phyloP scores from a whole-genome alignment of 2,797 vertebrate species.

The Peromyscus melanophrys region DNA sequence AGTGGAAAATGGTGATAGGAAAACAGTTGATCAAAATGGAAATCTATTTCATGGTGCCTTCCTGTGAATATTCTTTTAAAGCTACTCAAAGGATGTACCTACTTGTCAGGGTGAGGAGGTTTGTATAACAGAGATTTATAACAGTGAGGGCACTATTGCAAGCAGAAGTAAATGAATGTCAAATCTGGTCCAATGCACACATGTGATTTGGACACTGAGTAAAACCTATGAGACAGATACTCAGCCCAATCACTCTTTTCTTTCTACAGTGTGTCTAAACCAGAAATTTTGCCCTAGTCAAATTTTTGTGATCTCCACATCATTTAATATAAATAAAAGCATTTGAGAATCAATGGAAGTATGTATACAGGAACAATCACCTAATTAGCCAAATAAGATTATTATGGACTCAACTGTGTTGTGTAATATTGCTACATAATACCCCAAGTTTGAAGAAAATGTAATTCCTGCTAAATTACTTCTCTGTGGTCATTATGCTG shows the following conservation, averaged over 20 bases:
- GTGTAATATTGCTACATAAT: not conserved
- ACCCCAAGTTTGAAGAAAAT: not conserved
- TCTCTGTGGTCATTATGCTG: not conserved
- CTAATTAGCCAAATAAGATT: not conserved
- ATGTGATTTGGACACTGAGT: not conserved
- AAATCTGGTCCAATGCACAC: not conserved
- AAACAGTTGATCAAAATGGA: not conserved
- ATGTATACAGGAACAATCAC: not conserved
- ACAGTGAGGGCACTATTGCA: not conserved
- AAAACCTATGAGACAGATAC: not conserved
- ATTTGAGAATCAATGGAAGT: not conserved
- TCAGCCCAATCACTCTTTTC: not conserved
- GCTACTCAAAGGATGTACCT: not conserved
- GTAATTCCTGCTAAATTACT: not conserved
- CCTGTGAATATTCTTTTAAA: not conserved
- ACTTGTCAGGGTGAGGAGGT: not conserved
- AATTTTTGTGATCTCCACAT: not conserved
- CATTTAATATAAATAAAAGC: not conserved
- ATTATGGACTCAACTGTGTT: not conserved
- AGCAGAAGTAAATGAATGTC: not conserved
- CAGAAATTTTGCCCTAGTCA: not conserved
- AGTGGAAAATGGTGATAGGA: not conserved
- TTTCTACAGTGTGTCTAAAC: not conserved
- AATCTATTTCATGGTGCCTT: not conserved
- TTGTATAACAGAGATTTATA: not conserved